Conservation (phyloP, 2,888 invertebrate genomes). For the Lamellibrachia columna region DNA sequence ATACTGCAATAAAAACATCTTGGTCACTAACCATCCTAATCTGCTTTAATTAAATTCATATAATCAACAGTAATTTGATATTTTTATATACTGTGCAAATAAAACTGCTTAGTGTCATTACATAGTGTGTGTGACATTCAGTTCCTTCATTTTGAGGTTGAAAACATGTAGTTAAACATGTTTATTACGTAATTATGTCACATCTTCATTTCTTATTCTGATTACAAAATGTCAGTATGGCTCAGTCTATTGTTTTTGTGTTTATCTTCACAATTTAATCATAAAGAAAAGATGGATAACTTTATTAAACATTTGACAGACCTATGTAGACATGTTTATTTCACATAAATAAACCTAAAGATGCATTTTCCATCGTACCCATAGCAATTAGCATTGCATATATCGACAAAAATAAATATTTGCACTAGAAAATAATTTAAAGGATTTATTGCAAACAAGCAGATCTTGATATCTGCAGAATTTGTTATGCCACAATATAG, state of each 20-base stretch:
- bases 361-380: background rate
- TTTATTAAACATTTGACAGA: background rate
- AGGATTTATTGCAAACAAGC: background rate
- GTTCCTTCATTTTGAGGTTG: background rate
- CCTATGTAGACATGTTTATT: background rate
- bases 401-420: background rate
- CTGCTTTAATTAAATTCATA: background rate
- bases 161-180: background rate
- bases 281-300: background rate
- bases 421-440: background rate
- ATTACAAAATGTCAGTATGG: background rate
- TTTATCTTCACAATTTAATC: background rate
- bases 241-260: background rate
- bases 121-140: background rate
- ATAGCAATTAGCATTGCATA: background rate
- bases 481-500: background rate
- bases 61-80: background rate
- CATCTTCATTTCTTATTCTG: background rate
- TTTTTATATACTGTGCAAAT: background rate
- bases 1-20: background rate
- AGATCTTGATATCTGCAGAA: background rate
- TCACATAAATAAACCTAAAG: background rate
- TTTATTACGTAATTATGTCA: background rate
- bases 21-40: background rate
- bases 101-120: too few relatives aligned